Conservation (phyloP, 2,113 vertebrate genomes). For the Fregata magnificens region DNA sequence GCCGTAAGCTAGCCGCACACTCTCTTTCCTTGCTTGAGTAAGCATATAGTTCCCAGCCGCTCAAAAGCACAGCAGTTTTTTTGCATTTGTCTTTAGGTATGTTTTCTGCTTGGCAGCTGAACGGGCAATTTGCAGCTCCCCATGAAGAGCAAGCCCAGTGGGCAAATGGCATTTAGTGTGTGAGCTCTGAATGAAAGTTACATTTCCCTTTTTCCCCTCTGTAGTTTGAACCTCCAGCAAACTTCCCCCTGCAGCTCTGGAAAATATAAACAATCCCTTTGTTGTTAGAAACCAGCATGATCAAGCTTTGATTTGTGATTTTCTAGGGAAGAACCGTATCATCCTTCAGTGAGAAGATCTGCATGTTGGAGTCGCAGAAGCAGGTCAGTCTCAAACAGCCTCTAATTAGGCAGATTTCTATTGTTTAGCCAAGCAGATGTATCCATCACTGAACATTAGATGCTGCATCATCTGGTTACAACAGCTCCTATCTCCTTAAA, state of each 20-base stretch:
- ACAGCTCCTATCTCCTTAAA: not conserved
- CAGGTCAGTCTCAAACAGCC: constrained; percentile 1
- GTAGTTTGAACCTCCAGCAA: constrained; percentile 7
- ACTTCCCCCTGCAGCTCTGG: constrained; percentile 21
- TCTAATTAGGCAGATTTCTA: constrained; percentile 43
- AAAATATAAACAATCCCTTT: constrained; percentile 27
- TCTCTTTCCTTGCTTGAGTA: not conserved
- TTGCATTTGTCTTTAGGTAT: not conserved
- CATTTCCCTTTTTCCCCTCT: not conserved
- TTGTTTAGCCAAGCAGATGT: constrained; percentile 26
- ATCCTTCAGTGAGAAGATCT: not conserved
- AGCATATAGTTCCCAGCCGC: not conserved
- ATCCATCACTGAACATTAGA: not conserved
- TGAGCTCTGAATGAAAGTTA: constrained; percentile 25
- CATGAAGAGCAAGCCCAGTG: constrained; percentile 18
- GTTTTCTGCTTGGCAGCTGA: constrained; percentile 27
- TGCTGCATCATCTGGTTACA: not conserved
- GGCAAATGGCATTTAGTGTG: not conserved
- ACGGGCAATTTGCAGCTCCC: not conserved
- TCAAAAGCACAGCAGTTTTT: not conserved
- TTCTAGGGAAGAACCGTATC: not conserved
- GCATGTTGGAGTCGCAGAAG: not conserved
- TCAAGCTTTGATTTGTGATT: constrained; percentile 43
- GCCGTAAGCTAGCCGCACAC: not conserved
- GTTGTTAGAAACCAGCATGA: not conserved